Conservation (phyloP, 2,113 vertebrate genomes). For the Piaya cayana region DNA sequence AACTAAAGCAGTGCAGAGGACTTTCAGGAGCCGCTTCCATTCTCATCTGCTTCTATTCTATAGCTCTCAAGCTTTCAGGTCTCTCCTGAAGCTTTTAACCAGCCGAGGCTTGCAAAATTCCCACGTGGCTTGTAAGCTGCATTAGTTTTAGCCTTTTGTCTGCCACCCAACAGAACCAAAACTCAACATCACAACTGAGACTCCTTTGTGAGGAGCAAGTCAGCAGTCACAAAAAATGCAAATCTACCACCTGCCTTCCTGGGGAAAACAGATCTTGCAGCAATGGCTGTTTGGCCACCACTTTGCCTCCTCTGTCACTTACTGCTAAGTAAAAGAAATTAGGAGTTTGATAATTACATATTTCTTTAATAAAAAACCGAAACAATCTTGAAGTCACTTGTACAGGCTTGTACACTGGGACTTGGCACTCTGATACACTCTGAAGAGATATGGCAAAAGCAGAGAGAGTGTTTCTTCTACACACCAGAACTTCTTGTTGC, state of each 20-base stretch:
- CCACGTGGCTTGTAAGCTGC: not conserved
- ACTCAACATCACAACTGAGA: not conserved
- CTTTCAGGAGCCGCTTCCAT: not conserved
- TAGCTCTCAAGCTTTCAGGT: not conserved
- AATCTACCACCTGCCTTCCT: not conserved
- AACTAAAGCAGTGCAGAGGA: not conserved
- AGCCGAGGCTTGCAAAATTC: not conserved
- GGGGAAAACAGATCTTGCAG: not conserved
- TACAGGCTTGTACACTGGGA: accelerated
- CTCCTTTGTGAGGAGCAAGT: not conserved
- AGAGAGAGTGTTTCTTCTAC: not conserved
- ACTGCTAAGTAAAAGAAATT: not conserved
- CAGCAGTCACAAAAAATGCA: not conserved
- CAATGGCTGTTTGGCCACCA: not conserved
- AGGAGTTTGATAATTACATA: not conserved
- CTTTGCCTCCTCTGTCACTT: not conserved
- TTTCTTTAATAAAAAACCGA: no score
- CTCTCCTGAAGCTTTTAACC: not conserved
- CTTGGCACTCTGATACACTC: no score
- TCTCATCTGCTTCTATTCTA: not conserved
- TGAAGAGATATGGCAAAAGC: not conserved
- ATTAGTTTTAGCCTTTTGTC: not conserved
- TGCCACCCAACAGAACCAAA: not conserved
- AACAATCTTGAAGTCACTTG: not conserved
- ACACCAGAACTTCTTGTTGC: not conserved